phyloP scores from a whole-genome alignment of 2,888 invertebrate species.

The Furcula furcula region DNA sequence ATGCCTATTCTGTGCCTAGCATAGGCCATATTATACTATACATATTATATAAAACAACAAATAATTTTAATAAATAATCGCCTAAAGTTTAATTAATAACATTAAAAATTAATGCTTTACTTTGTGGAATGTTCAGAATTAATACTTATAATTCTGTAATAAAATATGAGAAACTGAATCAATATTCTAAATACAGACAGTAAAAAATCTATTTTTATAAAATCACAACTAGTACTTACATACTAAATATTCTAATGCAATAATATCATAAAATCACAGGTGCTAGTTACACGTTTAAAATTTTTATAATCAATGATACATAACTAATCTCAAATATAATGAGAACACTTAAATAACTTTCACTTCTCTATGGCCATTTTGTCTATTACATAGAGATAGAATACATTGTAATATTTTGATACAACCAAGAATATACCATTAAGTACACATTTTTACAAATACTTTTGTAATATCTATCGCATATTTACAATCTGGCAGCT shows the following conservation, averaged over 20 bases:
- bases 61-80: conserved; percentile 1
- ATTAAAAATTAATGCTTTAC: background rate
- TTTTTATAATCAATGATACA: too few species aligned
- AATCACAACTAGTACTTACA: conserved; percentile 22
- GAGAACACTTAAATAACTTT: too few species aligned
- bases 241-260: conserved; percentile 16
- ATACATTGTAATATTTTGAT: too few species aligned
- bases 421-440: too few species aligned
- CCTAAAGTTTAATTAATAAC: background rate
- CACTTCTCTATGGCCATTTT: too few species aligned
- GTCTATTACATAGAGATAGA: too few species aligned
- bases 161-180: background rate
- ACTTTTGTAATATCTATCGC: conserved; percentile 3
- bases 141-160: background rate
- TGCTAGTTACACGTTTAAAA: conserved; percentile 15
- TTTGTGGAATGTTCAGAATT: background rate
- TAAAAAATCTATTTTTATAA: conserved; percentile 10
- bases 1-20: too few species aligned
- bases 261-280: conserved; percentile 38
- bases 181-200: too few species aligned
- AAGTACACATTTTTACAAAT: conserved; percentile 25
- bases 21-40: too few species aligned
- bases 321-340: too few species aligned
- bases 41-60: too few species aligned
- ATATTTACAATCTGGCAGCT: background rate